phyloP scores from a whole-genome alignment of 2,888 invertebrate species.

The Drosophila anceps region DNA sequence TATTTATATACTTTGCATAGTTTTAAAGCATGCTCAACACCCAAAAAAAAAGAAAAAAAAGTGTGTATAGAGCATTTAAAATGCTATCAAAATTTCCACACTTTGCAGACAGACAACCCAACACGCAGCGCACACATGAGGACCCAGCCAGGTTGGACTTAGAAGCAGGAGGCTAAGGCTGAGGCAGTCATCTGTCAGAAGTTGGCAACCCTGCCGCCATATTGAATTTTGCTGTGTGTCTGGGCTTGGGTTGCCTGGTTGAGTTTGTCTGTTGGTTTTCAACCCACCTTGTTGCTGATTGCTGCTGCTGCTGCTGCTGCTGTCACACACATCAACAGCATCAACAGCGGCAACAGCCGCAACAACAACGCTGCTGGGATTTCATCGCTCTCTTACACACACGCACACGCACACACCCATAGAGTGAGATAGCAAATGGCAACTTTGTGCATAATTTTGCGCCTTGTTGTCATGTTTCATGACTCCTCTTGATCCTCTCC shows the following conservation, averaged over 20 bases:
- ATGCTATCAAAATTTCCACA: constrained; percentile 45
- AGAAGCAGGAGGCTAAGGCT: constrained; percentile 13
- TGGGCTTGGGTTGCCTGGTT: constrained; percentile 33
- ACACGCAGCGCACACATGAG: constrained; percentile 29
- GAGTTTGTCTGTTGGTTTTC: constrained; percentile 42
- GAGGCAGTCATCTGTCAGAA: constrained; percentile 76
- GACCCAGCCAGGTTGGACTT: constrained; percentile 19
- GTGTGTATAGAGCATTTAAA: constrained; percentile 49
- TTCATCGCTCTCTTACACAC: constrained; percentile 39
- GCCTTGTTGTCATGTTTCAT: constrained; percentile 76
- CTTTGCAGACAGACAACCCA: constrained; percentile 39
- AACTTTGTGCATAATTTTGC: constrained; percentile 81
- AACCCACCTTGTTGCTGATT: constrained; percentile 67
- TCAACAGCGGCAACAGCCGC: constrained; percentile 27
- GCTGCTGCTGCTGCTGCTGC: constrained; percentile 34
- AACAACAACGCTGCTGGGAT: constrained; percentile 68
- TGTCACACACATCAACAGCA: constrained; percentile 52
- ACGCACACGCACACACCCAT: constrained; percentile 1
- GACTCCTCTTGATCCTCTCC: constrained; percentile 14
- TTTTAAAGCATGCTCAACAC: constrained; percentile 11
- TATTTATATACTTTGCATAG: constrained; percentile 23
- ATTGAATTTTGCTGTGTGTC: constrained; percentile 66
- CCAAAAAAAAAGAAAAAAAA: constrained; percentile 1
- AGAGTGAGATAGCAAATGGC: constrained; percentile 53
- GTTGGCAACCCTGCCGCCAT: constrained; percentile 76